Evolutionary conservation across 2,888 invertebrate species (phyloP).

Genomic region (Fragum fragum): DNA sequence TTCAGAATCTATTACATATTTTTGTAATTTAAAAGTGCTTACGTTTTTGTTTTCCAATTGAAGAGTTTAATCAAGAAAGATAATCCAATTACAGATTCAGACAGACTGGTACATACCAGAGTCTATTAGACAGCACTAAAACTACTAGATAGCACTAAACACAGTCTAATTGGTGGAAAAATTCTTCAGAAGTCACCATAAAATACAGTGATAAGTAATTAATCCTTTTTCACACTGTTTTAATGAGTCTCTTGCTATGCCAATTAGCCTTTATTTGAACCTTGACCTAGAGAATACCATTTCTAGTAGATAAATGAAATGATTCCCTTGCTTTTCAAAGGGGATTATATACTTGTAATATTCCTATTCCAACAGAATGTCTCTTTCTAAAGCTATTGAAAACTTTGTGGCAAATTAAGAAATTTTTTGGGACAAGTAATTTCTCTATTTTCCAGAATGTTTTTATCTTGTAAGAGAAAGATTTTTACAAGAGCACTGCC

Average conservation of each 20-base stretch:
- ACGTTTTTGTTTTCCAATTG: neutral
- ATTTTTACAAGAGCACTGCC: no score
- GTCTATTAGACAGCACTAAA: neutral
- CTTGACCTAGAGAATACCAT: neutral
- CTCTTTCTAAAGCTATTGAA: no score
- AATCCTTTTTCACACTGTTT: constrained; percentile 3
- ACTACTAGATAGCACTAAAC: neutral
- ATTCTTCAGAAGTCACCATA: constrained; percentile 2
- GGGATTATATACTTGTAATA: no score
- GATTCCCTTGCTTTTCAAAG: no score
- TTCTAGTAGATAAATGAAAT: neutral
- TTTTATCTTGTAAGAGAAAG: no score
- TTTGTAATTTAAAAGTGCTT: no score
- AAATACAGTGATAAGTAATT: neutral
- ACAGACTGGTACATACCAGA: constrained; percentile 2
- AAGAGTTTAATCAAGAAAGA: constrained; percentile 2
- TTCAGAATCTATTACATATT: no score
- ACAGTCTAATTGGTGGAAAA: neutral
- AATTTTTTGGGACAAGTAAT: no score
- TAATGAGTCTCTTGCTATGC: constrained; percentile 2
- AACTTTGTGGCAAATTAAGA: no score
- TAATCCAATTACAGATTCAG: neutral
- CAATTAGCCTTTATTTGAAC: neutral
- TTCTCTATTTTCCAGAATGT: no score
- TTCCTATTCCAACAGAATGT: no score